Percentiles rank a stretch among this genome's conserved stretches.
Evolutionary conservation across 1,140 invertebrate genomes (phyloP).

Genomic region (Hylaeus anthracinus): DNA sequence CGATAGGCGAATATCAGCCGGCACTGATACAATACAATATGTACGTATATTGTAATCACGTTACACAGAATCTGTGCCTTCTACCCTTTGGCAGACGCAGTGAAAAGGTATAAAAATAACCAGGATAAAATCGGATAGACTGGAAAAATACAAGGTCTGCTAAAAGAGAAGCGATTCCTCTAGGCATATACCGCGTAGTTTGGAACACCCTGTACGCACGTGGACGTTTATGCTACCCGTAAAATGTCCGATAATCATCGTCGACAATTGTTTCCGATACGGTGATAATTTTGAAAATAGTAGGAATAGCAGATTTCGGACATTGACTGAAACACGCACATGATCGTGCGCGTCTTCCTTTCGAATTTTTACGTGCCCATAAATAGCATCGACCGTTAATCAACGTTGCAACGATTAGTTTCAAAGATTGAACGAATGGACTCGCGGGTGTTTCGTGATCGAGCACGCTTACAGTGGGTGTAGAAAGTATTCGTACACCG

Average conservation of each 20-base stretch:
- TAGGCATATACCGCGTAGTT: not conserved
- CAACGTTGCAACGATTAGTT: too few relatives aligned
- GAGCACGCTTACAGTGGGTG: too few relatives aligned
- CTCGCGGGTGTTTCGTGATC: too few relatives aligned
- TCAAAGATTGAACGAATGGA: too few relatives aligned
- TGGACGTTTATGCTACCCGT: not conserved
- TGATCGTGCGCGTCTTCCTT: not conserved
- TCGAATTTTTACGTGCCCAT: too few relatives aligned
- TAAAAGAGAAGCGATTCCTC: not conserved
- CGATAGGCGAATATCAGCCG: not conserved
- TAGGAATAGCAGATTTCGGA: not conserved
- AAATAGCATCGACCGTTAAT: too few relatives aligned
- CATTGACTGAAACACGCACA: not conserved
- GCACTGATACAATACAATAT: not conserved
- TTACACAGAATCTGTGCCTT: conserved; percentile 17
- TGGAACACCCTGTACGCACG: conserved; percentile 6
- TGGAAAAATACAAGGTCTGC: conserved; percentile 25
- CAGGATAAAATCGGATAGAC: conserved; percentile 60
- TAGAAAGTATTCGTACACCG: too few relatives aligned
- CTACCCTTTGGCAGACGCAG: conserved; percentile 33
- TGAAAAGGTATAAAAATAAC: conserved; percentile 69
- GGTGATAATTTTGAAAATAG: not conserved
- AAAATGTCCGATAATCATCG: conserved; percentile 7
- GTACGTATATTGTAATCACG: conserved; percentile 54
- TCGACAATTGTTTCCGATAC: not conserved